These are phyloP conservation scores for Oxytorus armatus DNA, from an alignment of 2,888 invertebrate genomes.

Conservation along the genomic window DNA sequence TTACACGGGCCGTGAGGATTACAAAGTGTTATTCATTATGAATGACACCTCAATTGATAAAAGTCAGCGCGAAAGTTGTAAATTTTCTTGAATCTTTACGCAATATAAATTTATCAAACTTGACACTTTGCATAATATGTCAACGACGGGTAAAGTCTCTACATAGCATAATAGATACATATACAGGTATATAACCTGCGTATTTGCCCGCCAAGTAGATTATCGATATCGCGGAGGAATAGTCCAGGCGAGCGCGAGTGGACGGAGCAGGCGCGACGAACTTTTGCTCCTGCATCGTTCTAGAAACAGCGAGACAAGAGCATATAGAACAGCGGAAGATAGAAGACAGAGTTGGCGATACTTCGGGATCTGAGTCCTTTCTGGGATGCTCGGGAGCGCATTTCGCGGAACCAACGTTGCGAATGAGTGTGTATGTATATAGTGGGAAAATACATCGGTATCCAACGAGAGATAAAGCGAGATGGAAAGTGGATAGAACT, in stretches of 20 bases:
- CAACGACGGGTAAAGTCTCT: background rate
- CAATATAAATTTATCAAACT: constrained; percentile 15
- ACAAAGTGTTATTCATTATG: background rate
- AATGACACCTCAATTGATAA: background rate
- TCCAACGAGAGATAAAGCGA: constrained; percentile 30
- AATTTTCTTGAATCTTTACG: background rate
- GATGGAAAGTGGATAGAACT: constrained; percentile 51
- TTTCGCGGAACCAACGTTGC: constrained; percentile 8
- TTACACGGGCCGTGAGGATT: too few relatives aligned
- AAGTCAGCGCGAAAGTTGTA: background rate
- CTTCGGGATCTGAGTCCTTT: constrained; percentile 37
- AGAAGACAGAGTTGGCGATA: constrained; percentile 41
- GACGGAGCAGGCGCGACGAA: constrained; percentile 52
- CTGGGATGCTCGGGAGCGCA: constrained; percentile 29
- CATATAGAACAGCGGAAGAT: constrained; percentile 12
- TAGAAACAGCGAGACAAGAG: constrained; percentile 29
- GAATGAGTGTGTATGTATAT: background rate
- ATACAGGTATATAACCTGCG: constrained; percentile 4
- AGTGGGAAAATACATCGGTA: constrained; percentile 39
- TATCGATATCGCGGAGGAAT: constrained; percentile 55
- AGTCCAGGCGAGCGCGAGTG: constrained; percentile 2
- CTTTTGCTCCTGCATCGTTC: constrained; percentile 49
- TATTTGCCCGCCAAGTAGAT: constrained; percentile 49
- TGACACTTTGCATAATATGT: background rate
- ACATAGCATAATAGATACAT: background rate